Evolutionary conservation across 2,888 invertebrate genomes (phyloP).

Genomic region (Trachelus iudaicus): DNA sequence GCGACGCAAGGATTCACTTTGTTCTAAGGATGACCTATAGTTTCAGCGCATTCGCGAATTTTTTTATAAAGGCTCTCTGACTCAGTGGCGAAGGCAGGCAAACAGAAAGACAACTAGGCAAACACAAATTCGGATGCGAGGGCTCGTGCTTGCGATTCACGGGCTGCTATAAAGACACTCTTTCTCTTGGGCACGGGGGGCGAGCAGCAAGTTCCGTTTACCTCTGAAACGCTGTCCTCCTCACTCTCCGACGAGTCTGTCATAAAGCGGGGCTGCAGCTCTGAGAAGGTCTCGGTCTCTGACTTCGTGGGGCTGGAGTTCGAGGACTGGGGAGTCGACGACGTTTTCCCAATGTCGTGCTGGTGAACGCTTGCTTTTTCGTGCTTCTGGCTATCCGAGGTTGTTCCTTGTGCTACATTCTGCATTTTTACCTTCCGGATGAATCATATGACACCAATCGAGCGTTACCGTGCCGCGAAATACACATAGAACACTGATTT

Average conservation of each 20-base stretch:
- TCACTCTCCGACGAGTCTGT: constrained; percentile 96
- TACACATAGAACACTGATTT: constrained; percentile 58
- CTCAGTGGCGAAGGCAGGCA: neutral
- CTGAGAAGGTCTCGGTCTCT: constrained; percentile 84
- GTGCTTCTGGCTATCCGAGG: constrained; percentile 80
- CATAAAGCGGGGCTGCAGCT: constrained; percentile 87
- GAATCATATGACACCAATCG: constrained; percentile 68
- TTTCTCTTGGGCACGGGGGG: neutral
- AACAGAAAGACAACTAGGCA: neutral
- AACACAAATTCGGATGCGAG: neutral
- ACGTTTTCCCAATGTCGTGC: constrained; percentile 66
- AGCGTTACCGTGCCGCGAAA: constrained; percentile 50
- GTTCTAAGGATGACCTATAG: neutral
- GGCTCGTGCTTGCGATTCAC: neutral
- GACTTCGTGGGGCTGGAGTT: constrained; percentile 86
- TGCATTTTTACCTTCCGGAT: constrained; percentile 85
- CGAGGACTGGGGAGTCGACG: constrained; percentile 84
- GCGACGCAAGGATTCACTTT: neutral
- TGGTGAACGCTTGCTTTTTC: constrained; percentile 71
- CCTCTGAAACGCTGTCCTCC: constrained; percentile 96
- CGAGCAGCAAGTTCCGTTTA: constrained; percentile 66
- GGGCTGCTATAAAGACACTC: neutral
- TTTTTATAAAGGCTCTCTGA: neutral
- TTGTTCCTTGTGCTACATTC: constrained; percentile 85
- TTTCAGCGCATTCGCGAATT: neutral